Conservation (phyloP, 2,113 vertebrate species). For the Entosphenus tridentatus region DNA sequence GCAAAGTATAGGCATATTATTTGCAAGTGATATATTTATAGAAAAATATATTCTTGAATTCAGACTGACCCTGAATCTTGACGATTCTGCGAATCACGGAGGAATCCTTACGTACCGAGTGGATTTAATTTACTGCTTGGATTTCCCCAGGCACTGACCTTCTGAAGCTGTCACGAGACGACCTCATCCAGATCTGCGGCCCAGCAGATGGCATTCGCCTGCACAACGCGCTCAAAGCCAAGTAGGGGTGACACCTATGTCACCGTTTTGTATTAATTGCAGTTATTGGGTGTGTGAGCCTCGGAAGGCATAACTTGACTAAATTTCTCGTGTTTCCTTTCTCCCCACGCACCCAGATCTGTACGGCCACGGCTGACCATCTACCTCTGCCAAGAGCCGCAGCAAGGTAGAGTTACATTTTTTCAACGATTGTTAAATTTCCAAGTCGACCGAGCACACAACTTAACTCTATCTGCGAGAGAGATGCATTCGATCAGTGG, state of each 20-base stretch:
- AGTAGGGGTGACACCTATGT: constrained; percentile 20
- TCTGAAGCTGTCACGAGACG: constrained; percentile 67
- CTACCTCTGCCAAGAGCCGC: constrained; percentile 59
- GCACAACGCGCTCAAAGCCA: constrained; percentile 74
- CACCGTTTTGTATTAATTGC: too few species aligned
- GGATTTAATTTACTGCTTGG: neutral
- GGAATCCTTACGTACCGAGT: neutral
- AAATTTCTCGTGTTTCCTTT: neutral
- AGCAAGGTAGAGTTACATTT: constrained; percentile 17
- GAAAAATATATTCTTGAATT: neutral
- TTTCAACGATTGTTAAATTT: too few species aligned
- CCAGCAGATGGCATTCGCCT: constrained; percentile 73
- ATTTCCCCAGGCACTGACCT: constrained; percentile 58
- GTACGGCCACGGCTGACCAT: constrained; percentile 69
- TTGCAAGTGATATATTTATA: neutral
- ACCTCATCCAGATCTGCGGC: constrained; percentile 77
- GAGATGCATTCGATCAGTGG: too few species aligned
- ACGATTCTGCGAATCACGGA: neutral
- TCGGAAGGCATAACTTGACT: too few species aligned
- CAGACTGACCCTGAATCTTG: neutral
- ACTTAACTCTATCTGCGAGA: too few species aligned
- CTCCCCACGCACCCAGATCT: constrained; percentile 23
- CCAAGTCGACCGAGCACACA: too few species aligned
- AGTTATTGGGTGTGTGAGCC: too few species aligned
- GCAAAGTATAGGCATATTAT: neutral